Evolutionary conservation across 2,797 vertebrate species (phyloP).

Genomic region (Odontamblyopus rebecca): DNA sequence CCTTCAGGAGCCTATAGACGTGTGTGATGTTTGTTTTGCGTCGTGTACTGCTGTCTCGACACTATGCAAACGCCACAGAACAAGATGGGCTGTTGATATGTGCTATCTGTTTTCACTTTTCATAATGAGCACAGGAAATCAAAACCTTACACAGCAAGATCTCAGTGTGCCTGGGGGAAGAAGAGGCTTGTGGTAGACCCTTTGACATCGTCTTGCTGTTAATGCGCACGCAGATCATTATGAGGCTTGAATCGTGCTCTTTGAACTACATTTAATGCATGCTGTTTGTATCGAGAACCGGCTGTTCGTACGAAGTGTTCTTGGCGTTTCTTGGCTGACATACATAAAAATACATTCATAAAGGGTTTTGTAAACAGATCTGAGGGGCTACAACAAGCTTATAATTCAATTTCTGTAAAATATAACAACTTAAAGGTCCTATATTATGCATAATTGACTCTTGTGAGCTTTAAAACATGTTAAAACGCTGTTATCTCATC

Average conservation of each 20-base stretch:
- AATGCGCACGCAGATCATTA: slow-evolving; percentile 18
- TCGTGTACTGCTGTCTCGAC: slow-evolving; percentile 44
- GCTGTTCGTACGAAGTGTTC: not conserved
- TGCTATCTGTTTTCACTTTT: slow-evolving; percentile 60
- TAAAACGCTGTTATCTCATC: too few species aligned
- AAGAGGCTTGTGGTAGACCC: slow-evolving; percentile 18
- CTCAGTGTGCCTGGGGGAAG: slow-evolving; percentile 24
- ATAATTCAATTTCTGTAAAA: too few species aligned
- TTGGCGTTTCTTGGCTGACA: not conserved
- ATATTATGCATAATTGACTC: too few species aligned
- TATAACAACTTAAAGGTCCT: too few species aligned
- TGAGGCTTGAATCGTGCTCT: slow-evolving; percentile 28
- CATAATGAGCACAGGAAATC: slow-evolving; percentile 63
- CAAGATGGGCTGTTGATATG: slow-evolving; percentile 48
- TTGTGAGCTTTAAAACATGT: too few species aligned
- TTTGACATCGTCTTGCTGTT: slow-evolving; percentile 29
- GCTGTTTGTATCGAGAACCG: not conserved
- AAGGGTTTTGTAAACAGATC: too few species aligned
- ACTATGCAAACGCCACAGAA: slow-evolving; percentile 44
- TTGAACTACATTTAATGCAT: slow-evolving; percentile 17
- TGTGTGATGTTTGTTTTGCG: slow-evolving; percentile 26
- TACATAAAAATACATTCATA: not conserved
- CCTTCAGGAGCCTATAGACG: not conserved
- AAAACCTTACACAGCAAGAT: slow-evolving; percentile 51
- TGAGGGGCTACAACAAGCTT: not conserved